A percentile compares a stretch with the other conserved stretches of the same genome.
phyloP scores from a whole-genome alignment of 2,888 invertebrate species.

The Phymatocera aterrima region DNA sequence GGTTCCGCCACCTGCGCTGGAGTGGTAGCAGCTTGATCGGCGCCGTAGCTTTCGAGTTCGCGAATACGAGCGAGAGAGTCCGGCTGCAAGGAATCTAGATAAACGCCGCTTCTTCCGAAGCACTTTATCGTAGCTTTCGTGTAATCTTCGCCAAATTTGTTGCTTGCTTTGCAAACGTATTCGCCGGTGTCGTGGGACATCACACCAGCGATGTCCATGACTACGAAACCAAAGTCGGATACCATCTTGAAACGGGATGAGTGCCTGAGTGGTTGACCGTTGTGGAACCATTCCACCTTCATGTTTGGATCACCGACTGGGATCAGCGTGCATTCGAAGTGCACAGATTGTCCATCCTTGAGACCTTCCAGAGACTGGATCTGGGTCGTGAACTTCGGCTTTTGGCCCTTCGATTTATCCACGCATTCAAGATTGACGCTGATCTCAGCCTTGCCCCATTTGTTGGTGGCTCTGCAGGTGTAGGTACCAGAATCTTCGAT shows the following conservation, averaged over 20 bases:
- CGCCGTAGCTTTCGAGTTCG: constrained; percentile 85
- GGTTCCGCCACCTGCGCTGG: constrained; percentile 85
- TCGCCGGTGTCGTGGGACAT: constrained; percentile 96
- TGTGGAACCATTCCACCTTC: constrained; percentile 97
- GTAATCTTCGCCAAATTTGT: constrained; percentile 93
- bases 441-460: constrained; percentile 92
- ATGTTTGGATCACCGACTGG: constrained; percentile 96
- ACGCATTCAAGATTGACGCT: constrained; percentile 89
- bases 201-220: constrained; percentile 95
- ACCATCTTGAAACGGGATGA: constrained; percentile 95
- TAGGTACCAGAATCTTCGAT: constrained; percentile 94
- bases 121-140: constrained; percentile 91
- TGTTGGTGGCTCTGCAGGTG: constrained; percentile 92
- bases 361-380: constrained; percentile 89
- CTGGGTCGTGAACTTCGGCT: constrained; percentile 92
- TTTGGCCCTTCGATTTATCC: constrained; percentile 90
- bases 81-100: constrained; percentile 92
- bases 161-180: constrained; percentile 93
- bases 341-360: constrained; percentile 95
- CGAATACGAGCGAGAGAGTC: constrained; percentile 92
- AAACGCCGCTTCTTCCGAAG: constrained; percentile 90
- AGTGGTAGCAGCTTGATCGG: constrained; percentile 81
- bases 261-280: constrained; percentile 92
- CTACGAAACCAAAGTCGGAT: constrained; percentile 96
- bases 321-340: constrained; percentile 95